These are phyloP conservation scores for Thelaira solivaga DNA, from an alignment of 2,888 invertebrate genomes.

Conservation along the genomic window DNA sequence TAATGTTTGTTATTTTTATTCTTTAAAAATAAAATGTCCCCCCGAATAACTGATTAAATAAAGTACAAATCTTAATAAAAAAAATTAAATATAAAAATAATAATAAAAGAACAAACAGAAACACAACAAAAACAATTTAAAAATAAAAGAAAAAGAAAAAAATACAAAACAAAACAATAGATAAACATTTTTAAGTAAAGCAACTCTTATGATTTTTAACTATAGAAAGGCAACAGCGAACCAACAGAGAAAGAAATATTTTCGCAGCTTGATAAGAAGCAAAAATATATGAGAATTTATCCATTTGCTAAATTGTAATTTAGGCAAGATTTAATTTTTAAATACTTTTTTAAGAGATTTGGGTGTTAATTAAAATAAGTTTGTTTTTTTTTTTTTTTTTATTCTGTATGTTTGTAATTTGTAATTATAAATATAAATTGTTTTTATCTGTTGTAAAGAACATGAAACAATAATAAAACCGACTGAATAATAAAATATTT, in stretches of 20 bases:
- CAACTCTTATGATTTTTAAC: constrained; percentile 55
- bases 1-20: constrained; percentile 58
- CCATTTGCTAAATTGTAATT: neutral
- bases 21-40: constrained; percentile 68
- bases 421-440: neutral
- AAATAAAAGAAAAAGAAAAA: constrained; percentile 15
- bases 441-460: neutral
- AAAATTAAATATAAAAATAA: constrained; percentile 33
- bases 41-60: constrained; percentile 70
- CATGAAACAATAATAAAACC: constrained; percentile 11
- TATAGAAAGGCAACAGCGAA: neutral
- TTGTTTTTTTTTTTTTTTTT: neutral
- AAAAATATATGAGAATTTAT: neutral
- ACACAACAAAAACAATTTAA: constrained; percentile 24
- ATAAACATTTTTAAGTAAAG: constrained; percentile 8
- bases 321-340: neutral
- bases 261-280: neutral
- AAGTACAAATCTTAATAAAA: constrained; percentile 71
- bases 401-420: neutral
- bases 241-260: neutral
- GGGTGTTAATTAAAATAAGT: constrained; percentile 18
- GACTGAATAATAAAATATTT: constrained; percentile 63
- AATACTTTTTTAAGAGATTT: constrained; percentile 6
- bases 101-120: constrained; percentile 7
- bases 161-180: neutral